Conservation (phyloP, 92 coral and sea anemone genomes). For the Nematostella vectensis region DNA sequence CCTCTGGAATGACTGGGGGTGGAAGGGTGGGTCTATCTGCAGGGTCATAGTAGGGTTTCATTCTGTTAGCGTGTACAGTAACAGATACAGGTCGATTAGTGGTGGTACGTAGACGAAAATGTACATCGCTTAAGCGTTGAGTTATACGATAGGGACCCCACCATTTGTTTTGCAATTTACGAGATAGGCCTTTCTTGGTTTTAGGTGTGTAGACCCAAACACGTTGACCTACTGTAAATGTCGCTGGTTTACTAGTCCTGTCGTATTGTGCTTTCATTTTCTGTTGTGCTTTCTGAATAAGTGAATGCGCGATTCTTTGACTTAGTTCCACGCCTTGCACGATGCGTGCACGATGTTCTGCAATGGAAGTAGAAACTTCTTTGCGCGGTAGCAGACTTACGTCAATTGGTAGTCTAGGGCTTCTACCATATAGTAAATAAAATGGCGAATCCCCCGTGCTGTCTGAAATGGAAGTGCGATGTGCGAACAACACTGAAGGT, state of each 20-base stretch:
- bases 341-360: constrained; percentile 48
- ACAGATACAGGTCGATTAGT: not conserved
- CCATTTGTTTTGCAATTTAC: not conserved
- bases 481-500: constrained; percentile 11
- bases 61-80: not conserved
- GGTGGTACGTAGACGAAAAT: not conserved
- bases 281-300: constrained; percentile 44
- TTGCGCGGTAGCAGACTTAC: constrained; percentile 28
- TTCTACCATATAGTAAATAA: constrained; percentile 19
- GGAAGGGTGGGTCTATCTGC: not conserved
- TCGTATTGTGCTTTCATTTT: constrained; percentile 42
- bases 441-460: constrained; percentile 21
- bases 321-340: constrained; percentile 39
- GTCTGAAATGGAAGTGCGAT: constrained; percentile 19
- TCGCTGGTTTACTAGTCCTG: constrained; percentile 2
- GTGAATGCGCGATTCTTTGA: constrained; percentile 26
- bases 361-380: constrained; percentile 20
- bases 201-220: constrained; percentile 48
- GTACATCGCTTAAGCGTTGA: not conserved
- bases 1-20: not conserved
- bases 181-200: not conserved
- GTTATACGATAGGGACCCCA: not conserved
- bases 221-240: constrained; percentile 24
- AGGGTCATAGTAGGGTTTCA: not conserved
- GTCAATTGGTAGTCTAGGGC: constrained; percentile 35